Percentiles rank a stretch among this genome's conserved stretches.
phyloP scores from a whole-genome alignment of 2,888 invertebrate genomes.

The Perithous albicinctus region DNA sequence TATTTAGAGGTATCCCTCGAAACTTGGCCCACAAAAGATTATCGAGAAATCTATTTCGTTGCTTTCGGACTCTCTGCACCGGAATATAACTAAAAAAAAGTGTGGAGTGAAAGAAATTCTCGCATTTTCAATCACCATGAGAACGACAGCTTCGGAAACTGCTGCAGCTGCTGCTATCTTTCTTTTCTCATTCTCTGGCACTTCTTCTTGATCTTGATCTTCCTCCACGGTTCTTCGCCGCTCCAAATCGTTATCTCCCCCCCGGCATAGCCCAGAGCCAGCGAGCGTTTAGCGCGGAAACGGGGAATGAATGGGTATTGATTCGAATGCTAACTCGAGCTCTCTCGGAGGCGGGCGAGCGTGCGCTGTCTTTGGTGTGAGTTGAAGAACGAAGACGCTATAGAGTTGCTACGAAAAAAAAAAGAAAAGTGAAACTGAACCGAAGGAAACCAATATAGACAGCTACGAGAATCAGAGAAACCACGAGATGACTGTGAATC shows the following conservation, averaged over 20 bases:
- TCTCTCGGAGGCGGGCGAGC: neutral
- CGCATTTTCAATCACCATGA: conserved; percentile 25
- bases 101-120: neutral
- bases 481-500: conserved; percentile 1
- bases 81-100: neutral
- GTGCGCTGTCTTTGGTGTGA: neutral
- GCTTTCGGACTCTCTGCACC: neutral
- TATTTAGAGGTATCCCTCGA: neutral
- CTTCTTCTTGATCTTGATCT: conserved; percentile 9
- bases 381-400: neutral
- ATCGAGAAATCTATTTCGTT: neutral
- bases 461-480: conserved; percentile 19
- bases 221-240: neutral
- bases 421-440: conserved; percentile 10
- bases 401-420: conserved; percentile 3
- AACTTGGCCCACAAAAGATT: neutral
- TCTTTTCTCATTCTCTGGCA: neutral
- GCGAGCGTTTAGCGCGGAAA: conserved; percentile 18
- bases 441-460: conserved; percentile 26
- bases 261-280: neutral
- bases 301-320: conserved; percentile 68
- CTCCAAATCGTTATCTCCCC: conserved; percentile 16
- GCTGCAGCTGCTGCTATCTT: conserved; percentile 3
- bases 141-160: conserved; percentile 2
- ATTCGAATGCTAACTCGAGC: conserved; percentile 71